Conservation (phyloP, 2,888 invertebrate genomes). For the Tipula vernalis region DNA sequence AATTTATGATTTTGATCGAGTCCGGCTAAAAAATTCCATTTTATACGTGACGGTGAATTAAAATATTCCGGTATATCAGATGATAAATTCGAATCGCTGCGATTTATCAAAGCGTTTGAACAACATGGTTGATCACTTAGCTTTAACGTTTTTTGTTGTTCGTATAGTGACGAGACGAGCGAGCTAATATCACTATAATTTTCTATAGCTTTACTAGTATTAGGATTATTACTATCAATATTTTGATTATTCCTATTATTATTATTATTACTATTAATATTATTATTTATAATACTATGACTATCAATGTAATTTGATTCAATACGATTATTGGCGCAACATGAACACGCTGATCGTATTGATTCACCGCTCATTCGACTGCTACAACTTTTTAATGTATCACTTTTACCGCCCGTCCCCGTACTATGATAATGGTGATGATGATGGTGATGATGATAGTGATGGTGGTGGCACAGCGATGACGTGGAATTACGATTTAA, state of each 20-base stretch:
- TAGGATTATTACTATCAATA: constrained; percentile 8
- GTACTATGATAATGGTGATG: constrained; percentile 16
- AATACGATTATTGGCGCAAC: neutral
- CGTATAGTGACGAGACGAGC: neutral
- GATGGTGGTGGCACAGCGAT: constrained; percentile 16
- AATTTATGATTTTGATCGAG: neutral
- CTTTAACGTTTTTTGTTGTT: neutral
- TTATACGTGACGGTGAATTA: constrained; percentile 35
- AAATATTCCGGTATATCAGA: constrained; percentile 32
- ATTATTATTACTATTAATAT: neutral
- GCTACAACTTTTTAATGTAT: constrained; percentile 6
- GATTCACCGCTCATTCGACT: neutral
- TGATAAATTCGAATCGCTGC: constrained; percentile 25
- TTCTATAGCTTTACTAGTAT: neutral
- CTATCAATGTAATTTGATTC: neutral
- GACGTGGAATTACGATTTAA: constrained; percentile 18
- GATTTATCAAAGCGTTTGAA: constrained; percentile 30
- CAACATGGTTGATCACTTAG: neutral
- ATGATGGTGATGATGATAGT: constrained; percentile 14
- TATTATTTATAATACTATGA: neutral
- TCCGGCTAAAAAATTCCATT: constrained; percentile 34
- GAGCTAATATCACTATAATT: constrained; percentile 9
- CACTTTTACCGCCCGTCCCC: neutral
- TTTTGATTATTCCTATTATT: neutral
- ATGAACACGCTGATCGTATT: neutral